Base-by-base conservation (phyloP, 1,140 invertebrate genomes). In the Hetaerina americana region DNA sequence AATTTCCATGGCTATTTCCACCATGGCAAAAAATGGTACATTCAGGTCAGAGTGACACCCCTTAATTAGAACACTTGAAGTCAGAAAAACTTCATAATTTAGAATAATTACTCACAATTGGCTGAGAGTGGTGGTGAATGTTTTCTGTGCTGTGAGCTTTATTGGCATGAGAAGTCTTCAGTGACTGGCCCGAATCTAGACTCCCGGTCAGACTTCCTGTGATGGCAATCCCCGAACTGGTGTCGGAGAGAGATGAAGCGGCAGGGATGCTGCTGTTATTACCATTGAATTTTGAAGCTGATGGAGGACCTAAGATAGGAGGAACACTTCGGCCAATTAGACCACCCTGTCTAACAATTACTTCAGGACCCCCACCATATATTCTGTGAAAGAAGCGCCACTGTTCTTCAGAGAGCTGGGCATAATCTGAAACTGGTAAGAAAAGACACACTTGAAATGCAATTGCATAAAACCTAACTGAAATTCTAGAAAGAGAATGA, bases 281-380 rank as follows among this genome's bases (percentile, higher is more conserved):
- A 25, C 49, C 25, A 26, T n/a, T 18, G 28, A 31, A 12, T 29
- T 15, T 27, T 0, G 31, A 24, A 15, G 24, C 24, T 22, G 27
- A 25, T 1, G 66, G 27, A 10, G 26, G 70, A 18, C 25, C 26
- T 24, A 24, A 28, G 27, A 49, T 15, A 70, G 49, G 22, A 27
- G 72, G 69, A 67, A 76, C 40, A 57, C 40, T n/a, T 18, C 26
- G 68, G 26, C 18, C 70, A 6, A 10, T 31, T 26, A 22, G 66
- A 3, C 40, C 40, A 3, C 40, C 40, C 26, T 68, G 78, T 72
- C 84, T 81, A 8, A 87, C 76, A 72, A 85, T 77, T 66, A 95
- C 82, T 78, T 94, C 92, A 0, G 94, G 94, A 0, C 94, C 94
- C 18, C 94, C 94, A 26, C 92, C 90, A 78, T 97, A 96, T 18